Evolutionary conservation across 1,140 invertebrate species (phyloP), one percentile per base, ranked within the genome.

Genomic region (Chymomyza costata): DNA sequence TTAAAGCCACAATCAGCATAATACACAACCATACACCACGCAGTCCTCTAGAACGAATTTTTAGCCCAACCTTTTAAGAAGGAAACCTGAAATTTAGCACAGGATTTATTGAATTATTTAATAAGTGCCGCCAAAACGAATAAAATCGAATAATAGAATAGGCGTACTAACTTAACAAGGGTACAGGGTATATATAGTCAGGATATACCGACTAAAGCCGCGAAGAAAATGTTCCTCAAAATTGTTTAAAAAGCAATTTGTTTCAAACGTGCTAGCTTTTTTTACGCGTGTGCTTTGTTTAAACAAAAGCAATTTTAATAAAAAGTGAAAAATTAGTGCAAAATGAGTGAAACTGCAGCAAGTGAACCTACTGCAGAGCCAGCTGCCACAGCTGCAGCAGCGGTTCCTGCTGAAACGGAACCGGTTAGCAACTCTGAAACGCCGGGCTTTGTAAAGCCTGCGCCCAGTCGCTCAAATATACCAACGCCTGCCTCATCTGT

Each of bases 401-500:
- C 31, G 8, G 19, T 56, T 1, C 41, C 51, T 15, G 6, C 57
- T 6, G 67, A 48, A 28, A 7, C 25, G 1, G 25, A 17, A 19
- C 25, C 32, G 10, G 32, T n/a, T 0, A 16, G 35, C 32, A 34
- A 16, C 16, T 6, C 44, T 66, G 1, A 71, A 80, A 37, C 38
- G 62, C 28, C 47, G 49, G 15, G 47, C 19, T 10, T 11, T 34
- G 5, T 14, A 17, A 38, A 6, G 15, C 15, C 35, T 7, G 13
- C 35, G 11, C 46, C 58, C 6, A 37, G 3, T 11, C 52, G 60
- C 11, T 81, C 74, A 3, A 73, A 62, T 48, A 80, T 80, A 35
- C 73, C 74, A 16, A 80, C 64, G 19, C 73, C 73, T 8, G 59
- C 60, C 0, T 52, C 70, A 1, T 74, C 68, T 6, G 53, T 65